Base-by-base conservation (phyloP, 2,888 invertebrate species). In the Dendrolimus houi region DNA sequence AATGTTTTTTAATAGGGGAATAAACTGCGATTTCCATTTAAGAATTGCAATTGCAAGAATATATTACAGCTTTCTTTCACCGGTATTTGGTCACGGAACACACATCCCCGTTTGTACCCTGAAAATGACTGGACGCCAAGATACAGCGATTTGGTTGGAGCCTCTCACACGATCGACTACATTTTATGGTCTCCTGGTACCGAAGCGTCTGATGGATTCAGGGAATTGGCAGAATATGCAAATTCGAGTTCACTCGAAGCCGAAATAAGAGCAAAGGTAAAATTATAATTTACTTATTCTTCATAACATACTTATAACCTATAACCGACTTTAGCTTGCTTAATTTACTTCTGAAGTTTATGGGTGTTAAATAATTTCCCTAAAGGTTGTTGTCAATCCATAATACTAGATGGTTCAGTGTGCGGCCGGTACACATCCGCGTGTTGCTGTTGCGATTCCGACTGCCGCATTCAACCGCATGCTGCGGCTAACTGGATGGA, bases 1-100 rank as follows among this genome's bases (percentile, higher is more conserved):
- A 2, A 2, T 1, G 3, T 1, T 29, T 29, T 29, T 29, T 29
- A 6, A 29, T 29, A 29, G 29, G 29, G 29, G 3, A 3, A 29
- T 6, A 29, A 29, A 6, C 29, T 29, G 29, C 29, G 29, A 29
- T 29, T 29, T 29, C 29, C 29, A 29, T 29, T 29, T 29, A 29
- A 29, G 6, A 29, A 29, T 29, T 29, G 29, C 52, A 8, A 29
- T 17, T 10, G 0, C 6, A 29, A 29, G 29, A 54, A 17, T 40
- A 52, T 57, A 7, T 59, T 59, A 14, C 47, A 88, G 88, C 63
- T 88, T 41, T 72, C 79, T 1, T 89, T 88, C 58, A 83, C 79
- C 1, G 89, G 89, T 3, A 69, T 86, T 47, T 89, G 89, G 89
- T 89, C 88, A 0, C 75, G 87, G 2, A 84, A 88, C 60, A 88